Base-by-base conservation (phyloP, 1,140 invertebrate species). In the Battus philenor region DNA sequence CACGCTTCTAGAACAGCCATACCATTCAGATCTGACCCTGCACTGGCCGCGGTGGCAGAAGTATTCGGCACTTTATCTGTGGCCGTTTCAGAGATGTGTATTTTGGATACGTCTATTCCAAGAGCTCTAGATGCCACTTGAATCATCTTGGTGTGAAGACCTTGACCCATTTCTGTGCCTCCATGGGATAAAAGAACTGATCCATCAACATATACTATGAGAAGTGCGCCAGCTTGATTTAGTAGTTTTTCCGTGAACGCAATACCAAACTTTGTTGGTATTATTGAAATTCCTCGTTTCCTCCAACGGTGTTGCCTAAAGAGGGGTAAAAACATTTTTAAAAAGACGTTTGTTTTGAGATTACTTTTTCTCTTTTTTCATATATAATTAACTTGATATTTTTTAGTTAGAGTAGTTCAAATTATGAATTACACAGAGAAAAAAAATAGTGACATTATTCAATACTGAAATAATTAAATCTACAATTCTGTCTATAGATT, bases 61-160 rank as follows among this genome's bases (percentile, higher is more conserved):
- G 96, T 95, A 74, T 99, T 99, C 0, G 97, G 96, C 0, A 98
- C 95, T 86, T 97, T 98, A 68, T 97, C 95, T 0, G 96, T 98
- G 5, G 93, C 85, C 0, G 95, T 97, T 85, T 98, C 97, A 36
- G 89, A 89, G 12, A 97, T 95, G 68, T 97, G 92, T 61, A 99
- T 96, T 65, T 93, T 91, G 0, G 91, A 89, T 5, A 89, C 70
- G 15, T 94, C 89, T 10, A 97, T 90, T 20, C 89, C 90, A 1
- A 99, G 83, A 1, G 88, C 89, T 53, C 91, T 87, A 31, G 93
- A 93, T 0, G 93, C 93, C 17, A 95, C 90, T 89, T 98, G 95
- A 47, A 97, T 93, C 92, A 97, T 96, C 87, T 98, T 98, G 0
- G 95, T 98, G 65, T 98, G 94, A 0, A 98, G 81, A 1, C 97